Evolutionary conservation across 2,113 vertebrate species (phyloP).

Genomic region (Chascanopsetta lugubris): DNA sequence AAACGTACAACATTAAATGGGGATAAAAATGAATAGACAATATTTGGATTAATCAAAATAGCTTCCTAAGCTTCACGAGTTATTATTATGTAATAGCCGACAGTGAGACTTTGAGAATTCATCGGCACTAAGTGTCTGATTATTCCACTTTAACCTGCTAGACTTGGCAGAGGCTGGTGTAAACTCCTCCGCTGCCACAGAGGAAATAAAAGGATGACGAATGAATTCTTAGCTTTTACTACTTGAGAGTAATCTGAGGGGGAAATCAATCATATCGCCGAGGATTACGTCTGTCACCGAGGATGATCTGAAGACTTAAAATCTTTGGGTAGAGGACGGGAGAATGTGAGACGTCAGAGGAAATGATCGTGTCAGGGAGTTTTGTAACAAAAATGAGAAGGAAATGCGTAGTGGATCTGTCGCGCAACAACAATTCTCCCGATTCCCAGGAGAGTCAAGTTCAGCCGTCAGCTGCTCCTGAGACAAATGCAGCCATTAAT

Average conservation of each 20-base stretch:
- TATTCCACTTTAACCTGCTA: not conserved
- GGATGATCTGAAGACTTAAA: not conserved
- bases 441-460: slow-evolving; percentile 22
- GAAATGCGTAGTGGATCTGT: too few species aligned
- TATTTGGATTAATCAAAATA: too few species aligned
- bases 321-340: too few species aligned
- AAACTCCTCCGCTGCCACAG: not conserved
- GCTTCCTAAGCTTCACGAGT: too few species aligned
- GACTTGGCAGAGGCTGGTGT: not conserved
- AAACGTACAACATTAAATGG: too few species aligned
- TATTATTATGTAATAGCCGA: not conserved
- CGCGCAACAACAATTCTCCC: too few species aligned
- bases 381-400: not conserved
- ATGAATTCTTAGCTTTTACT: not conserved
- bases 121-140: not conserved
- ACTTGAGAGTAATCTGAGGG: not conserved
- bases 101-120: not conserved
- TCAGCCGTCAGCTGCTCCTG: slow-evolving; percentile 29
- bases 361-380: too few species aligned
- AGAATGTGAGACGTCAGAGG: too few species aligned
- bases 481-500: slow-evolving; percentile 44
- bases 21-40: too few species aligned
- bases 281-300: not conserved
- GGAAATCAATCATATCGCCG: not conserved
- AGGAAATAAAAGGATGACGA: not conserved